Evolutionary conservation across 2,797 vertebrate genomes (phyloP).

Genomic region (Lepilemur septentrionalis): DNA sequence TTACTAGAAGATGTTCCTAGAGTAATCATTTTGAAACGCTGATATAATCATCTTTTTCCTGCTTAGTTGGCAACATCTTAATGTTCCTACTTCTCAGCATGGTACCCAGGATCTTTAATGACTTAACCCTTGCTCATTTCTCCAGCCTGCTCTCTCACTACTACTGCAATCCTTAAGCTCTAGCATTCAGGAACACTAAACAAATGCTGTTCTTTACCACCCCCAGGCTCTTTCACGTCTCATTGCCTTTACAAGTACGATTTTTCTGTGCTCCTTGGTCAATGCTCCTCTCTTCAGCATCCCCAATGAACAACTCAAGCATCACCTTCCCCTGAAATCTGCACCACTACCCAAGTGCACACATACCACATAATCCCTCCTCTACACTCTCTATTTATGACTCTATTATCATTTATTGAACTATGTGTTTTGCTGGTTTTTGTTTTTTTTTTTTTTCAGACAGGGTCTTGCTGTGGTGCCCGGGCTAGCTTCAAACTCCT

Average conservation of each 20-base stretch:
- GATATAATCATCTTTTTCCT: background rate
- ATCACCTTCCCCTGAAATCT: background rate
- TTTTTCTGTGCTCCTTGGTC: background rate
- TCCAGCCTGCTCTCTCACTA: background rate
- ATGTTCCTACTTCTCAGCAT: background rate
- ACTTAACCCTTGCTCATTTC: background rate
- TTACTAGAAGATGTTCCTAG: background rate
- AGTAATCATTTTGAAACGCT: background rate
- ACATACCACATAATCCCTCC: background rate
- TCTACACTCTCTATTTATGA: background rate
- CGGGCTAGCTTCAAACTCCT: background rate
- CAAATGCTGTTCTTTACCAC: background rate
- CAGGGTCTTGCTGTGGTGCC: background rate
- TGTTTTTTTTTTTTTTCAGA: no score
- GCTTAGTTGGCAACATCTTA: background rate
- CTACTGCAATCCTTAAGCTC: background rate
- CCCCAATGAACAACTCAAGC: background rate
- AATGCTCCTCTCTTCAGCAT: background rate
- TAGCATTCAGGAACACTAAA: background rate
- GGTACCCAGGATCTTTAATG: background rate
- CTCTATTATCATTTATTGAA: background rate
- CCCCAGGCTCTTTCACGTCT: background rate
- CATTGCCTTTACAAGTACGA: background rate
- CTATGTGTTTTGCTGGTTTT: no score
- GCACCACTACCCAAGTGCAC: background rate